Base-by-base conservation (phyloP, 2,797 vertebrate genomes). In the Pterois miles region DNA sequence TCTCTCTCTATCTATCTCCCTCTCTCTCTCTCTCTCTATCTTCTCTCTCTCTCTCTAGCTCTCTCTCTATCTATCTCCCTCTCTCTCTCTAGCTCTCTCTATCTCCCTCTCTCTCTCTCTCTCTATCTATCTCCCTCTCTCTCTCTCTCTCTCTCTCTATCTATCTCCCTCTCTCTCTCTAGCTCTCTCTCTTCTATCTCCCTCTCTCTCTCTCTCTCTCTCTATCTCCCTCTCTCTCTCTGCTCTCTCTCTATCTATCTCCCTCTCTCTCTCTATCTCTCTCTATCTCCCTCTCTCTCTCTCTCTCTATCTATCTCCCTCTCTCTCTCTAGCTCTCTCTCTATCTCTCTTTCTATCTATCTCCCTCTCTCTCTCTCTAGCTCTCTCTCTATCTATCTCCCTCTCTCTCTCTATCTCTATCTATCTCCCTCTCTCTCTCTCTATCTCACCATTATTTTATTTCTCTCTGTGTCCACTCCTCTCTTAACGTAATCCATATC, bases 141-240 rank as follows among this genome's bases (percentile, higher is more conserved):
- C n/a, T n/a, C n/a, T 9, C 2, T 6, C 36, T 43, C 56, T 22
- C 52, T 6, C n/a, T n/a, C n/a, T 40, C 72, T n/a, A 6, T 65
- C 64, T 65, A n/a, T 14, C 83, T 84, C 81, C 84, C 76, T 92
- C 79, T 92, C 86, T 88, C 91, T 92, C 90, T 89, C 91, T 92
- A 83, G n/a, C n/a, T n/a, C n/a, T n/a, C n/a, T n/a, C n/a, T 81
- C 10, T 86, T 76, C 66, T 73, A 64, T 65, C 0, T 36, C 6
- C 40, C 46, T 71, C 66, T 73, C 58, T 63, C 33, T 38, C 71
- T 75, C 20, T 60, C 18, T 48, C 66, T 66, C 23, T 74, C 25
- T 59, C 22, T 25, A 25, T 65, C 29, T 56, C 56, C 58, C 62
- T 66, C 27, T 73, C 14, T 43, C 60, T 68, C 66, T 57, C n/a